Evolutionary conservation across 2,113 vertebrate genomes (phyloP).

Genomic region (Dicerorhinus sumatrensis): DNA sequence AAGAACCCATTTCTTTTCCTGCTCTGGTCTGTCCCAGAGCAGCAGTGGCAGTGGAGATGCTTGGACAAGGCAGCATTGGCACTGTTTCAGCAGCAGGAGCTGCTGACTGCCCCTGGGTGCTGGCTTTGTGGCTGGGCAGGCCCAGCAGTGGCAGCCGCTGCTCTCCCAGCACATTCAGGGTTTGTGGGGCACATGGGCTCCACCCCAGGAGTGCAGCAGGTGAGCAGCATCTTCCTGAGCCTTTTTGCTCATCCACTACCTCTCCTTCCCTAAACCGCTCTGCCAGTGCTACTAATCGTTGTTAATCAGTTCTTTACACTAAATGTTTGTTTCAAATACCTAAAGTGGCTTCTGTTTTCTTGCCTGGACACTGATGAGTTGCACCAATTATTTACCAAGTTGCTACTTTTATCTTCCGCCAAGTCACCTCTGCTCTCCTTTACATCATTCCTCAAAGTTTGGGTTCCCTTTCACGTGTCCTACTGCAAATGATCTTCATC

Average conservation of each 20-base stretch:
- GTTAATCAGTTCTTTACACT: not conserved
- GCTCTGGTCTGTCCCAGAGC: no score
- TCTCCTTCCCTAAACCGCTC: not conserved
- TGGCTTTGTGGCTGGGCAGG: not conserved
- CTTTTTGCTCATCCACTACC: not conserved
- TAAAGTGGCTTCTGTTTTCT: not conserved
- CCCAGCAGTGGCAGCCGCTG: not conserved
- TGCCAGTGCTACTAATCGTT: not conserved
- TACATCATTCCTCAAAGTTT: no score
- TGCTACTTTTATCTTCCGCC: not conserved
- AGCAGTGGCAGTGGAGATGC: rapidly evolving
- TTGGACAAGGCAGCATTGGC: no score
- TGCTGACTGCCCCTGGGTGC: not conserved
- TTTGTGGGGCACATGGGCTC: rapidly evolving
- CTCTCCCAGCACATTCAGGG: not conserved
- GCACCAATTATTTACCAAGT: not conserved
- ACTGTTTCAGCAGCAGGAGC: not conserved
- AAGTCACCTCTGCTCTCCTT: not conserved
- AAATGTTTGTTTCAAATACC: not conserved
- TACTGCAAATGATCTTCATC: not conserved
- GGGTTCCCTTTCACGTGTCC: not conserved
- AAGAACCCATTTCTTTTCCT: rapidly evolving
- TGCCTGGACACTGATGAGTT: no score
- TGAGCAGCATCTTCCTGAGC: not conserved
- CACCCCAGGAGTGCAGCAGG: rapidly evolving